Evolutionary conservation across 35 echinoderm and acorn worm species (phyloP), one percentile per base, ranked within the genome.

Genomic region (Ptychodera flava): DNA sequence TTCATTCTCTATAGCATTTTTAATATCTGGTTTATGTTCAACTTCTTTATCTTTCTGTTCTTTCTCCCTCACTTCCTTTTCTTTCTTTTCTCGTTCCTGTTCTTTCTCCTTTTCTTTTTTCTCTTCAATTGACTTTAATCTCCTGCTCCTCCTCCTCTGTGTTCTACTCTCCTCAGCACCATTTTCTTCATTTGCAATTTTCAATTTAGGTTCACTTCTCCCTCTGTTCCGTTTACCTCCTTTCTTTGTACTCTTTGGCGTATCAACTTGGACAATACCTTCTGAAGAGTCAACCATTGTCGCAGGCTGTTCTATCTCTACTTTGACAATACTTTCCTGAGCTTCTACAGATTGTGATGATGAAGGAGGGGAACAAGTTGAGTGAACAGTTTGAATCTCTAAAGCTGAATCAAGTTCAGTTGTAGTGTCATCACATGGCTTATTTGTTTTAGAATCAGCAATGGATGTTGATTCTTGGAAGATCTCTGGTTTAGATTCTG

Each of bases 141-240:
- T 34, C 32, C 37, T 81, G 30, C 37, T 81, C 35, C 35, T 89
- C 88, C 36, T 89, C 64, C 33, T 84, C 38, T 29, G 16, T 79
- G 33, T 79, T n/a, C 28, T 28, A 14, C 1, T 37, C 1, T 88
- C 35, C 22, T 34, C 35, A 80, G 31, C 36, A 38, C 27, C 28
- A 33, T 88, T 28, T 31, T 31, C 37, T 33, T 31, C 37, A 2
- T 35, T 6, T 64, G 6, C 45, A 6, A 64, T 6, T 64, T 64
- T 64, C 45, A 64, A 6, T 22, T 64, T 64, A 64, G 6, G 6
- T 64, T 64, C 45, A 6, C 22, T 6, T 64, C 22, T 64, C 22
- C 45, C 45, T 64, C 45, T 6, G 22, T 22, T 64, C 45, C 22
- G 6, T 64, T 64, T 64, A 64, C 22, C 22, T 6, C 45, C 22